Percentiles rank a stretch among this genome's conserved stretches.
phyloP scores from a whole-genome alignment of 2,888 invertebrate genomes.

The Teleogryllus oceanicus region DNA sequence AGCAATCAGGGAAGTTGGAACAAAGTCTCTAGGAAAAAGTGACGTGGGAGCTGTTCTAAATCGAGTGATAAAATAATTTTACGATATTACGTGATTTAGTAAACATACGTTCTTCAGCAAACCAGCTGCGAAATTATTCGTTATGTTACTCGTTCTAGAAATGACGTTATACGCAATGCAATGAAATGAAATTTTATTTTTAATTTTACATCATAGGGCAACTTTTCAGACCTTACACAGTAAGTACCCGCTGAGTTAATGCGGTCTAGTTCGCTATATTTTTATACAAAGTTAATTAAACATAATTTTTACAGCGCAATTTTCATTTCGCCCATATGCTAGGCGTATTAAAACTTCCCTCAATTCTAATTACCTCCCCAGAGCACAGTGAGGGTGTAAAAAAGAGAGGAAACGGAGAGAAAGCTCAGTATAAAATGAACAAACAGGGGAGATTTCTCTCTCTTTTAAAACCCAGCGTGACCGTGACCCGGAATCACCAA shows the following conservation, averaged over 20 bases:
- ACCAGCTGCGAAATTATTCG: not conserved
- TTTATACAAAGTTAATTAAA: conserved; percentile 18
- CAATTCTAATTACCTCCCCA: not conserved
- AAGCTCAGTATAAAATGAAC: not conserved
- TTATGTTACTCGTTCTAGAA: not conserved
- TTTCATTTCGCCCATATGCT: conserved; percentile 1
- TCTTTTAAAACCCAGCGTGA: not conserved
- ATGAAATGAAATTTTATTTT: conserved; percentile 3
- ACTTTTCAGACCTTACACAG: not conserved
- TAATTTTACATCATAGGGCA: not conserved
- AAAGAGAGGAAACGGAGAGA: not conserved
- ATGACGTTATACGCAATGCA: not conserved
- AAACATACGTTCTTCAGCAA: not conserved
- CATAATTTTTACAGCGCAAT: not conserved
- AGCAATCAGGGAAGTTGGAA: too few species aligned
- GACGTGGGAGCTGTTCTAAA: not conserved
- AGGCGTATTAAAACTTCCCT: conserved; percentile 10
- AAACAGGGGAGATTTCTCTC: not conserved
- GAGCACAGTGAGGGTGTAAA: not conserved
- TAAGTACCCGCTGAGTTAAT: not conserved
- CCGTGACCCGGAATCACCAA: too few species aligned
- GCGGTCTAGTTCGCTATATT: not conserved
- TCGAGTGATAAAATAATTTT: not conserved
- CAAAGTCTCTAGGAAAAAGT: too few species aligned
- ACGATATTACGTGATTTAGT: not conserved